Base-by-base conservation (phyloP, 2,113 vertebrate species). In the Symphodus melops region DNA sequence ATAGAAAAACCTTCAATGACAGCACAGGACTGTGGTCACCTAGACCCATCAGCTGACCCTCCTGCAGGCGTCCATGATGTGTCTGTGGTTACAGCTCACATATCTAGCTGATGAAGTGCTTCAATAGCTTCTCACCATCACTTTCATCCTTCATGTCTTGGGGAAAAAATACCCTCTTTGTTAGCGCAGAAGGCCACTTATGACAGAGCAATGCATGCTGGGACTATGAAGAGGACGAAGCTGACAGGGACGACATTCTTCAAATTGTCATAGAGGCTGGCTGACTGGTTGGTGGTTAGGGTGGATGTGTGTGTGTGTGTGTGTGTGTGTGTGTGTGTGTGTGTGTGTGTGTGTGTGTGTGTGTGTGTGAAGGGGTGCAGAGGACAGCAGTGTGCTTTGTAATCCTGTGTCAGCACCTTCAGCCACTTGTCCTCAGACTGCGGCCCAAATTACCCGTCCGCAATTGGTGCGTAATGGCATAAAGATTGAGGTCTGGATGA, bases 341-440 rank as follows among this genome's bases (percentile, higher is more conserved):
- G 39, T 41, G 39, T 41, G 39, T 41, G 39, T 41, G 39, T 41
- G 39, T 41, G n/a, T n/a, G n/a, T n/a, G n/a, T n/a, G n/a, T n/a
- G 41, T 42, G 39, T 49, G 49, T 68, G 54, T 61, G 46, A 51
- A 12, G 21, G 69, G 17, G 55, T 73, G 36, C 0, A 21, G 62
- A 72, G 78, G 81, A 87, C 83, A 86, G 55, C 60, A 5, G 51
- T 25, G 52, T 48, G 69, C 87, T 84, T 91, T 93, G 92, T 93
- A 74, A 84, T 72, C 66, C 63, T 37, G 9, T 1, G 39, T 46
- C 21, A 51, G 12, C 42, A 46, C 71, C 17, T 19, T 46, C 14
- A 17, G 46, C 16, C 46, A 48, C 76, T 78, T 14, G 44, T 72
- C 67, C 75, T 83, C 53, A 83, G 69, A 73, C 36, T 55, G 58